phyloP scores from a whole-genome alignment of 2,888 invertebrate genomes.

The Monoplex corrugatus region DNA sequence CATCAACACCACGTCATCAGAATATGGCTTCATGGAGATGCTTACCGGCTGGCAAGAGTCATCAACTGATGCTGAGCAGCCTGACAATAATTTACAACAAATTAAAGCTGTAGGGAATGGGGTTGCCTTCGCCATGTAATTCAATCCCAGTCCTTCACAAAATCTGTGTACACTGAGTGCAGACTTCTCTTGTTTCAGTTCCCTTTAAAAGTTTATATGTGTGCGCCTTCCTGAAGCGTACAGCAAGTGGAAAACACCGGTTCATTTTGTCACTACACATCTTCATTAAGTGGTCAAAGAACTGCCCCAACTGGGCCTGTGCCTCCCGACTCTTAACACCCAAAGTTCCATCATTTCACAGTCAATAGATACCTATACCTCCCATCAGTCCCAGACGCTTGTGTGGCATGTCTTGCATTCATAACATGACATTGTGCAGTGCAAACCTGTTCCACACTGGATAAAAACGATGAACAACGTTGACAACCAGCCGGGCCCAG shows the following conservation, averaged over 20 bases:
- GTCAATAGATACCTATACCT: neutral
- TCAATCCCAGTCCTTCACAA: constrained; percentile 24
- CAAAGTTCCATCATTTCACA: constrained; percentile 1
- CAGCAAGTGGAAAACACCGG: neutral
- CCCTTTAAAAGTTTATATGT: neutral
- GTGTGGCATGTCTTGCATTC: neutral
- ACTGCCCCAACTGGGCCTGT: neutral
- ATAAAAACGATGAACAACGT: constrained; percentile 37
- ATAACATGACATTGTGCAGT: neutral
- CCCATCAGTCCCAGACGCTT: neutral
- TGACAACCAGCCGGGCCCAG: constrained; percentile 32
- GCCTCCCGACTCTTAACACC: neutral
- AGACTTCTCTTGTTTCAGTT: neutral
- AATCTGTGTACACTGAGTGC: neutral
- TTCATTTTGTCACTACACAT: constrained; percentile 12
- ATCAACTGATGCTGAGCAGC: neutral
- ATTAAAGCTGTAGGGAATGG: constrained; percentile 1
- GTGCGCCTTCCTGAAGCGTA: neutral
- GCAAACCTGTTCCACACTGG: constrained; percentile 34
- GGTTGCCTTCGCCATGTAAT: neutral
- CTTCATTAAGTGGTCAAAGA: neutral
- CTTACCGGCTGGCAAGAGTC: neutral
- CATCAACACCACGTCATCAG: too few relatives aligned
- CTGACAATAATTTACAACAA: neutral
- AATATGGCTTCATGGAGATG: too few relatives aligned